phyloP scores from a whole-genome alignment of 2,113 vertebrate genomes.

The Vulpes lagopus region DNA sequence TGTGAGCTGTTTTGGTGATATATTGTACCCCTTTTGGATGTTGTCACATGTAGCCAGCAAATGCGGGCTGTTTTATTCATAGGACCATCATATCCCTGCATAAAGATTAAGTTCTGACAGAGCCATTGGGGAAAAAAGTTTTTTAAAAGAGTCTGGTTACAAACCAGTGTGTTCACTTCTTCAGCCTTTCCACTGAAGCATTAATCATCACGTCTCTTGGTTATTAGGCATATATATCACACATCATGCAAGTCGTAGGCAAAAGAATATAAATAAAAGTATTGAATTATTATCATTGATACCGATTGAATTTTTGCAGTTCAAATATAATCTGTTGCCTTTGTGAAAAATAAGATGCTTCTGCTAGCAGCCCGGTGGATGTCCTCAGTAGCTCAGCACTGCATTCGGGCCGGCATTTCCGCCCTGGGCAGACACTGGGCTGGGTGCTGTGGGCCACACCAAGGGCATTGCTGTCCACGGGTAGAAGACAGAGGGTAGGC shows the following conservation, averaged over 20 bases:
- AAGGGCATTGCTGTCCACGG: too few relatives aligned
- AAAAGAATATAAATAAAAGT: constrained; percentile 41
- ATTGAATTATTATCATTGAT: not conserved
- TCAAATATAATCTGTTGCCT: not conserved
- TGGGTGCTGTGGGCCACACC: not conserved
- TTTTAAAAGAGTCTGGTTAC: constrained; percentile 37
- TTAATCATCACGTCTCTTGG: constrained; percentile 19
- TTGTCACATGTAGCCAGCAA: constrained; percentile 87
- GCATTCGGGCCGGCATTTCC: not conserved
- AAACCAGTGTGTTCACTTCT: constrained; percentile 39
- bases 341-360: not conserved
- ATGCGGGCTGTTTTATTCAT: constrained; percentile 77
- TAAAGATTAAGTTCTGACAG: constrained; percentile 77
- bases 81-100: constrained; percentile 76
- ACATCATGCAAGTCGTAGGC: not conserved
- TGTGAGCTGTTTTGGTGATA: constrained; percentile 89
- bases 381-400: not conserved
- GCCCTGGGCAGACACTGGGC: too few relatives aligned
- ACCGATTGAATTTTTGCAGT: not conserved
- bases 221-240: not conserved
- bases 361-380: not conserved
- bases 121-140: constrained; percentile 41
- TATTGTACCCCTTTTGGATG: constrained; percentile 90
- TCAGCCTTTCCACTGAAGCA: constrained; percentile 23
- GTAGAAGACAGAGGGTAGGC: not conserved